Evolutionary conservation across 2,797 vertebrate species (phyloP).

Genomic region (Melanogrammus aeglefinus): DNA sequence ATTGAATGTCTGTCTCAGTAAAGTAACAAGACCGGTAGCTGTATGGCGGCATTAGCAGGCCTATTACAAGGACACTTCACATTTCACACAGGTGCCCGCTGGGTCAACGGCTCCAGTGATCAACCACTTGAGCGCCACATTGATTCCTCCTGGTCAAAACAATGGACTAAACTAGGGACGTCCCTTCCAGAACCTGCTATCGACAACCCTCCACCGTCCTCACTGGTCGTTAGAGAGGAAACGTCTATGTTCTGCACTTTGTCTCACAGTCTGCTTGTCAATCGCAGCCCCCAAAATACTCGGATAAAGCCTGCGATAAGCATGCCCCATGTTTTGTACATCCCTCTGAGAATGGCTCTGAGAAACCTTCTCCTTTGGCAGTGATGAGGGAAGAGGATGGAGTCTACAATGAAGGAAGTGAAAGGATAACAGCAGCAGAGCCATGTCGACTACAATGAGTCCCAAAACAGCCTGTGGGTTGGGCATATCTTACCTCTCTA

Average conservation of each 20-base stretch:
- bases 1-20: neutral
- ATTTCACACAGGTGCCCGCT: neutral
- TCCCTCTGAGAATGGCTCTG: conserved; percentile 55
- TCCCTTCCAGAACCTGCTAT: conserved; percentile 9
- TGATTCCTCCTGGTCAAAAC: conserved; percentile 16
- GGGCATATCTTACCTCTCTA: neutral
- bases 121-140: conserved; percentile 22
- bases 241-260: conserved; percentile 62
- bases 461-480: neutral
- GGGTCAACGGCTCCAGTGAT: conserved; percentile 7
- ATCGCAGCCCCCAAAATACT: conserved; percentile 41
- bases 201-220: conserved; percentile 30
- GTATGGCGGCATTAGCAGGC: neutral
- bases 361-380: conserved; percentile 24
- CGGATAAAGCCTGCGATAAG: conserved; percentile 70
- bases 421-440: conserved; percentile 36
- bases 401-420: conserved; percentile 54
- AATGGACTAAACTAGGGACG: conserved; percentile 33
- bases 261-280: conserved; percentile 37
- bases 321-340: conserved; percentile 50
- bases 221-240: conserved; percentile 57
- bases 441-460: neutral
- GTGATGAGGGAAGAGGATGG: conserved; percentile 72
- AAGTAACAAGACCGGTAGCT: neutral
- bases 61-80: neutral